These are phyloP conservation scores for Leptopilina boulardi DNA, from an alignment of 1,140 invertebrate species.

Conservation along the genomic window DNA sequence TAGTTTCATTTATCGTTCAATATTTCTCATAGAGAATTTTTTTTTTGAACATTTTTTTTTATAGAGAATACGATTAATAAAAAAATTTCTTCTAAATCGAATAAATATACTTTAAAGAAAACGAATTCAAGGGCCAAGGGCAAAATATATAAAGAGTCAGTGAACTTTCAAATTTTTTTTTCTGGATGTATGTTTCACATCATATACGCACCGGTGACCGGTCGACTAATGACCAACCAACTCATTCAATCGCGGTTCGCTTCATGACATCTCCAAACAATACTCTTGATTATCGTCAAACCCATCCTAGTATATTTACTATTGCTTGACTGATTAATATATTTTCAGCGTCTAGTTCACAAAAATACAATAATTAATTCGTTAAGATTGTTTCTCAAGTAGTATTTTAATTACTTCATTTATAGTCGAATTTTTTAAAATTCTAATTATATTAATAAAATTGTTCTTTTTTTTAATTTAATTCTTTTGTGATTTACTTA, in stretches of 20 bases:
- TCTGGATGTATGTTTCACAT: neutral
- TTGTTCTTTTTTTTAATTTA: too few species aligned
- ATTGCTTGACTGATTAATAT: neutral
- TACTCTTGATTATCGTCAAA: conserved; percentile 19
- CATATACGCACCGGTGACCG: conserved; percentile 8
- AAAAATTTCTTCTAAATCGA: neutral
- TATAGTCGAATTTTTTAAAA: too few species aligned
- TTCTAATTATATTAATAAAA: too few species aligned
- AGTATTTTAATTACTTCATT: too few species aligned
- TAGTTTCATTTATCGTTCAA: neutral
- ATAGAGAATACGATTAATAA: neutral
- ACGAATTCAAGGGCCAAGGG: neutral
- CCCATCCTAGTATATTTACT: conserved; percentile 9
- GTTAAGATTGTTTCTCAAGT: too few species aligned
- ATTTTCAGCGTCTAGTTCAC: neutral
- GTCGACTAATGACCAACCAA: conserved; percentile 11
- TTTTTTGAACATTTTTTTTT: neutral
- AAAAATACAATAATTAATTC: neutral
- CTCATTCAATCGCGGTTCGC: conserved; percentile 12
- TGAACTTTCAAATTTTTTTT: neutral
- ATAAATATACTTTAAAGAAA: neutral
- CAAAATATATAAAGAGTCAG: neutral
- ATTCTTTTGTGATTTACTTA: too few species aligned
- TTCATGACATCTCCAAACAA: conserved; percentile 26
- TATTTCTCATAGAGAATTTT: neutral